Conservation (phyloP, 2,888 invertebrate genomes). For the Aphidoletes aphidimyza region DNA sequence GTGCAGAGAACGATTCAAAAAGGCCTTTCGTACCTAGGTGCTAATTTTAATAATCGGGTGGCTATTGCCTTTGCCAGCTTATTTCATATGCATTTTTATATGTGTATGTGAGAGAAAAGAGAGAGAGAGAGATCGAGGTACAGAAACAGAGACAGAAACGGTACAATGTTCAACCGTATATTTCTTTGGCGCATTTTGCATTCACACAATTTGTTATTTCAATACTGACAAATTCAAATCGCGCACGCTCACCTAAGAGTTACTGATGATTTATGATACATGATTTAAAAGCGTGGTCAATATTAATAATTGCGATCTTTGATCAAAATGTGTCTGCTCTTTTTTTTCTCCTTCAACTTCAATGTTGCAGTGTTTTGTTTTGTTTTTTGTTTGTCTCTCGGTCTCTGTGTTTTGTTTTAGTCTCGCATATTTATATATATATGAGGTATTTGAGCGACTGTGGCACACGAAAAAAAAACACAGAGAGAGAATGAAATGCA, state of each 20-base stretch:
- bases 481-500: neutral
- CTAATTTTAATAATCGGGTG: slow-evolving; percentile 26
- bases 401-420: neutral
- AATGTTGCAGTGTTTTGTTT: neutral
- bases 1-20: neutral
- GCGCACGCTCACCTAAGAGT: slow-evolving; percentile 29
- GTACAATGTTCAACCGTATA: too few relatives aligned
- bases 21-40: neutral
- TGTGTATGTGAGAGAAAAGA: neutral
- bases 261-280: slow-evolving; percentile 29
- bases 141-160: too few relatives aligned
- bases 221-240: slow-evolving; percentile 39
- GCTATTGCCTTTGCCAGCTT: neutral
- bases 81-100: neutral
- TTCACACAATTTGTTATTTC: slow-evolving; percentile 51
- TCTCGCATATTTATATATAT: neutral
- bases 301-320: slow-evolving; percentile 51
- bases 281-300: slow-evolving; percentile 51
- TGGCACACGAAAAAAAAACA: neutral
- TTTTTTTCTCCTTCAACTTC: too few relatives aligned
- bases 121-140: too few relatives aligned
- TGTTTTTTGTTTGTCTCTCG: neutral
- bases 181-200: neutral
- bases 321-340: slow-evolving; percentile 34
- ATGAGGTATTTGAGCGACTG: neutral